Conservation (phyloP, 2,888 invertebrate genomes). For the Drosophila ezoana region DNA sequence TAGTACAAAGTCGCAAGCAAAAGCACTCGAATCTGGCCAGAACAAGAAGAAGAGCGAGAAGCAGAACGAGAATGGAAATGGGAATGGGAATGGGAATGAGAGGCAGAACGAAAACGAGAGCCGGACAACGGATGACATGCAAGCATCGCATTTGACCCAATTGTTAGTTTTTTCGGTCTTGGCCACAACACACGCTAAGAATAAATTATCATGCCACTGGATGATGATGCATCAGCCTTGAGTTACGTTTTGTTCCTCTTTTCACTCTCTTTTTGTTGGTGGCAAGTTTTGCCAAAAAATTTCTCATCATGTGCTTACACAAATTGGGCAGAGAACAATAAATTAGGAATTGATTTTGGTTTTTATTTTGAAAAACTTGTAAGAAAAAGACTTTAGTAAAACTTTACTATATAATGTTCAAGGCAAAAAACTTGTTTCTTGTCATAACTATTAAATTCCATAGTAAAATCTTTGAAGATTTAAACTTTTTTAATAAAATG, state of each 20-base stretch:
- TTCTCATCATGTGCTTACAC: constrained; percentile 18
- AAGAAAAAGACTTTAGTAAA: no score
- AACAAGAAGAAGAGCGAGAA: neutral
- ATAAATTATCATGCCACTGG: constrained; percentile 49
- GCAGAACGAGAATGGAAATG: neutral
- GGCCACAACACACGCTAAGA: constrained; percentile 60
- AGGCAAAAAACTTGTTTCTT: no score
- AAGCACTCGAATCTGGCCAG: constrained; percentile 19
- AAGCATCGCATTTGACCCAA: constrained; percentile 54
- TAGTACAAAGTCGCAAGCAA: constrained; percentile 17
- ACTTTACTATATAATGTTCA: no score
- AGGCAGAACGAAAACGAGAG: constrained; percentile 9
- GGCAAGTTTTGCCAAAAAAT: constrained; percentile 9
- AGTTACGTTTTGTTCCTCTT: constrained; percentile 16
- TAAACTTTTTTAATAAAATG: no score
- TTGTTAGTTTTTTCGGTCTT: constrained; percentile 45
- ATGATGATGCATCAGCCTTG: constrained; percentile 60
- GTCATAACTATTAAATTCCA: no score
- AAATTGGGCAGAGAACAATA: constrained; percentile 5
- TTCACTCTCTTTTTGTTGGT: neutral
- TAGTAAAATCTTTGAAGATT: no score
- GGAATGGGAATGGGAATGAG: constrained; percentile 1
- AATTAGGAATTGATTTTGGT: no score
- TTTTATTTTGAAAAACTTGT: no score
- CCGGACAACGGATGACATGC: constrained; percentile 33